Evolutionary conservation across 2,888 invertebrate genomes (phyloP).

Genomic region (Hyposoter dolosus): DNA sequence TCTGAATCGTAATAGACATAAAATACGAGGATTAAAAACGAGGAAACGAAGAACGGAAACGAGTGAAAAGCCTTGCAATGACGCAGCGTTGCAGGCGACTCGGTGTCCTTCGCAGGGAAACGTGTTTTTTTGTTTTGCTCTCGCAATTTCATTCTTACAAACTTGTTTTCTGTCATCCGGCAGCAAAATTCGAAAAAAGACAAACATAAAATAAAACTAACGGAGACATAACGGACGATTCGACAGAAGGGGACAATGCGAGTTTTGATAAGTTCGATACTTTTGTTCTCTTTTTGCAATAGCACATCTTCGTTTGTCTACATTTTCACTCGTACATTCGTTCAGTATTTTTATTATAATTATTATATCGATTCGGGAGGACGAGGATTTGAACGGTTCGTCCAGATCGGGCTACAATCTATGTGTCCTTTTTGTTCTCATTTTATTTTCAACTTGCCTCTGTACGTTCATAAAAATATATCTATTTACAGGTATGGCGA

Average conservation of each 20-base stretch:
- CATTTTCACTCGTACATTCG: conserved; percentile 44
- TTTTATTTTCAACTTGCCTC: conserved; percentile 80
- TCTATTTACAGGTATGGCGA: conserved; percentile 71
- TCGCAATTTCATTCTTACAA: background rate
- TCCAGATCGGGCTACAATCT: conserved; percentile 81
- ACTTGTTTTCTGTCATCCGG: background rate
- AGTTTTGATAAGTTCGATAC: conserved; percentile 33
- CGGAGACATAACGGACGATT: conserved; percentile 6
- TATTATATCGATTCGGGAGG: conserved; percentile 73
- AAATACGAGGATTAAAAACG: conserved; percentile 24
- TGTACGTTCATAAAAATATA: conserved; percentile 85
- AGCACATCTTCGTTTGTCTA: conserved; percentile 39
- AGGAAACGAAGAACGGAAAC: conserved; percentile 16
- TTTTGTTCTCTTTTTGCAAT: conserved; percentile 29
- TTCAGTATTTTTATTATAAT: conserved; percentile 51
- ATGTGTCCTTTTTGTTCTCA: conserved; percentile 72
- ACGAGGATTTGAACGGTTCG: conserved; percentile 74
- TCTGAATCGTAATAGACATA: conserved; percentile 25
- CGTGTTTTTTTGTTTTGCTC: background rate
- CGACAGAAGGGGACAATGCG: background rate
- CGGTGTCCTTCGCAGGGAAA: background rate
- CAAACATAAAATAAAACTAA: conserved; percentile 25
- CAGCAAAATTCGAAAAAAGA: conserved; percentile 3
- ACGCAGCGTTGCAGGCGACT: conserved; percentile 27
- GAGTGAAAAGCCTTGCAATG: conserved; percentile 10